Conservation (phyloP, 2,113 vertebrate genomes). For the Struthio camelus region DNA sequence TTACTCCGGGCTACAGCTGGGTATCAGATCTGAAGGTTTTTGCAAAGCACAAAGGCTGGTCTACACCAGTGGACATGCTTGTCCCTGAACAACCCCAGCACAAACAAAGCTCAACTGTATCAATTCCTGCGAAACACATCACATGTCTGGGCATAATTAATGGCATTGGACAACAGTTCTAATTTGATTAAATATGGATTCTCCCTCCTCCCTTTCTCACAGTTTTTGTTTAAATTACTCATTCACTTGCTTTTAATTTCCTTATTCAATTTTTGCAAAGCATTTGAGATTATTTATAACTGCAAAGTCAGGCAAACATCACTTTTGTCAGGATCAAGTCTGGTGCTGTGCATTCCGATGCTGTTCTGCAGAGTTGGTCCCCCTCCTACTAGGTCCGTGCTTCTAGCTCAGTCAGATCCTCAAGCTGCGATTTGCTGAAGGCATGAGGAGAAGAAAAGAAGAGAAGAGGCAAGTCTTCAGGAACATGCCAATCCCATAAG, state of each 20-base stretch:
- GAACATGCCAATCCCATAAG: not conserved
- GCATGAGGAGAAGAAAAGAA: not conserved
- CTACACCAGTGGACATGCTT: not conserved
- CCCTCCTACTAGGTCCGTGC: not conserved
- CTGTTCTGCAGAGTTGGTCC: not conserved
- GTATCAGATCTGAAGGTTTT: conserved; percentile 18
- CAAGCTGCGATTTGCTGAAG: not conserved
- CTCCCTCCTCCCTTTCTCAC: not conserved
- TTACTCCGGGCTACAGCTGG: conserved; percentile 50
- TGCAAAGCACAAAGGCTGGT: conserved; percentile 40
- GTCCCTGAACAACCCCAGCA: conserved; percentile 2
- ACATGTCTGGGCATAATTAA: conserved; percentile 26
- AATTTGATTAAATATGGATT: conserved; percentile 54
- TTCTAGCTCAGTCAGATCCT: not conserved
- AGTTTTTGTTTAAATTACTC: not conserved
- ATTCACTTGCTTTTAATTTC: not conserved
- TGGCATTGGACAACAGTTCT: not conserved
- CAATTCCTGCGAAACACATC: not conserved
- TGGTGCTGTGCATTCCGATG: too few species aligned
- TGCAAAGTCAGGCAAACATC: not conserved
- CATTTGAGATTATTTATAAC: not conserved
- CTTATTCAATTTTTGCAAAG: not conserved
- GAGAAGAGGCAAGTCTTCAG: not conserved
- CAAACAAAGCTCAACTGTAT: conserved; percentile 45
- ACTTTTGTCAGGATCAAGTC: not conserved